Conservation (phyloP, 1,140 invertebrate species). For the Rhyacophila brunnea region DNA sequence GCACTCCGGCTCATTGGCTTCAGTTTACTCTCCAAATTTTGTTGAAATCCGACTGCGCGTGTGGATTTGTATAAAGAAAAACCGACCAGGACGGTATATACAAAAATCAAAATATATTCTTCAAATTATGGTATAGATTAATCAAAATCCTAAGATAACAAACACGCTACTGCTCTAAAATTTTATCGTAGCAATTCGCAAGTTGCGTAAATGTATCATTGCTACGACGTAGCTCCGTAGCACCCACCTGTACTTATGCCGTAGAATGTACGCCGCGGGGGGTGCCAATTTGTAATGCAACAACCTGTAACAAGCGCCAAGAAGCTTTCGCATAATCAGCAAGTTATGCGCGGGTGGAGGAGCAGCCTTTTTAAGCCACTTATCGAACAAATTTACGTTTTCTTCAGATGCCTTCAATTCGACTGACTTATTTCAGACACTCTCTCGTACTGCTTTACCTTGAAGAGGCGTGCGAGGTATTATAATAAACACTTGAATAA, state of each 20-base stretch:
- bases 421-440: too few relatives aligned
- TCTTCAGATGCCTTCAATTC: conserved; percentile 1
- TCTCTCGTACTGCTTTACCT: too few relatives aligned
- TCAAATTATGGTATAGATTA: too few relatives aligned
- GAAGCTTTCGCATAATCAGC: conserved; percentile 23
- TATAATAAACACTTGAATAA: too few relatives aligned
- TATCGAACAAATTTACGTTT: conserved; percentile 20
- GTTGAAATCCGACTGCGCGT: too few relatives aligned
- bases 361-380: conserved; percentile 27
- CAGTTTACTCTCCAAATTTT: too few relatives aligned
- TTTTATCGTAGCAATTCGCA: neutral
- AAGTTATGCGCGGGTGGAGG: conserved; percentile 20
- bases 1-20: too few relatives aligned
- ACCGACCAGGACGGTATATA: too few relatives aligned
- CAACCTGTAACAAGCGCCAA: conserved; percentile 23
- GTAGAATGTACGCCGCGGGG: neutral
- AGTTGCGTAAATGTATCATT: neutral
- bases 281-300: conserved; percentile 24
- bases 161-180: neutral
- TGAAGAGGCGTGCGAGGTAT: too few relatives aligned
- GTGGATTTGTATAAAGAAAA: too few relatives aligned
- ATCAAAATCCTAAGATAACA: too few relatives aligned
- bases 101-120: too few relatives aligned
- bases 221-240: neutral
- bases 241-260: neutral